Evolutionary conservation across 2,113 vertebrate genomes (phyloP).

Genomic region (Ranitomeya imitator): DNA sequence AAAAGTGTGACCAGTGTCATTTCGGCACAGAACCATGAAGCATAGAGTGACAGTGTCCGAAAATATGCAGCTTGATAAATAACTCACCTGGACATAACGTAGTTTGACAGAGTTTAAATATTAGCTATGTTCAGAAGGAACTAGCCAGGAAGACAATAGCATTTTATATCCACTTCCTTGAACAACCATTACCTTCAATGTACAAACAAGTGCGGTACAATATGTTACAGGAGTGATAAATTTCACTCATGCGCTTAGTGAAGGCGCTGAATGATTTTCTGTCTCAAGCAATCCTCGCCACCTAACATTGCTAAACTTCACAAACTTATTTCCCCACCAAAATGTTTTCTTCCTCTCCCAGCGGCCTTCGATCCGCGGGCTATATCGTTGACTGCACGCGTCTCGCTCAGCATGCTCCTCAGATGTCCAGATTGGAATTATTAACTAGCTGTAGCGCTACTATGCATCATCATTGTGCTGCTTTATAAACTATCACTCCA

Average conservation of each 20-base stretch:
- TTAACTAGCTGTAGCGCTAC: slow-evolving; percentile 46
- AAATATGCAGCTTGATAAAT: slow-evolving; percentile 23
- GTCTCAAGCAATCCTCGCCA: slow-evolving; percentile 39
- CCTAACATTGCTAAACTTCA: slow-evolving; percentile 7
- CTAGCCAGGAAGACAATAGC: slow-evolving; percentile 40
- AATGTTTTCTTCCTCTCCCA: slow-evolving; percentile 34
- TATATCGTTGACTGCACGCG: not conserved
- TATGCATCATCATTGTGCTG: slow-evolving; percentile 48
- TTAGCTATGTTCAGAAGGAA: slow-evolving; percentile 41
- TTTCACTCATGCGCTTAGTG: slow-evolving; percentile 30
- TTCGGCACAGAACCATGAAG: not conserved
- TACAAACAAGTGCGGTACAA: slow-evolving; percentile 43
- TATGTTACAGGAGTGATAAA: slow-evolving; percentile 44
- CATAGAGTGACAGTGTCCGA: not conserved
- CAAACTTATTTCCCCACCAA: slow-evolving; percentile 41
- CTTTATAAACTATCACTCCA: slow-evolving; percentile 54
- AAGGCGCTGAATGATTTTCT: slow-evolving; percentile 47
- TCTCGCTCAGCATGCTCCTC: slow-evolving; percentile 17
- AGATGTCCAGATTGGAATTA: slow-evolving; percentile 54
- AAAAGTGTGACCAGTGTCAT: not conserved
- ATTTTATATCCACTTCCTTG: slow-evolving; percentile 39
- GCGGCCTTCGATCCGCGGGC: slow-evolving; percentile 9
- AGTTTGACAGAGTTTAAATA: slow-evolving; percentile 37
- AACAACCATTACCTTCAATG: slow-evolving; percentile 39
- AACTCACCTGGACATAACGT: slow-evolving; percentile 20